Evolutionary conservation across 1,140 invertebrate species (phyloP).

Genomic region (Zaprionus nigranus): DNA sequence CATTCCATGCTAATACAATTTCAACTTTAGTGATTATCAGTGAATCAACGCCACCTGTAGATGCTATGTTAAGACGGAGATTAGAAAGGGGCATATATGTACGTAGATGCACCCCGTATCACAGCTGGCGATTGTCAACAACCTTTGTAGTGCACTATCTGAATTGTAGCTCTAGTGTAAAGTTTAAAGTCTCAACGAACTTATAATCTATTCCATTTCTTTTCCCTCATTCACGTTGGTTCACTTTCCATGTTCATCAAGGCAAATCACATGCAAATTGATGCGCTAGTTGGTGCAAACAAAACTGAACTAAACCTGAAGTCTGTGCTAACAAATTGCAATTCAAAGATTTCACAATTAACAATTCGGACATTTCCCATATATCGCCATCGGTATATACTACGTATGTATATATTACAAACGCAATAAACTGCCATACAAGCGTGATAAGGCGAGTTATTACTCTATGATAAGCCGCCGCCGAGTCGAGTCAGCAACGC

Average conservation of each 20-base stretch:
- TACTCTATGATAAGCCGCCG: conserved; percentile 29
- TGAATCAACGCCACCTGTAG: background rate
- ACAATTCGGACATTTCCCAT: background rate
- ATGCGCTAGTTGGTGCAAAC: background rate
- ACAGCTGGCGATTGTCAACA: background rate
- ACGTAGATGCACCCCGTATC: background rate
- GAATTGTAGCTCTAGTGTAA: background rate
- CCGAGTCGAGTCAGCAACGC: conserved; percentile 2
- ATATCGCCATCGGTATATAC: background rate
- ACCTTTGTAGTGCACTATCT: background rate
- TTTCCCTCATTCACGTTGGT: background rate
- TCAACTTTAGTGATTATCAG: background rate
- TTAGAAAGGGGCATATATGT: background rate
- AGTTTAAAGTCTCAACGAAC: background rate
- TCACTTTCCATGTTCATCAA: background rate
- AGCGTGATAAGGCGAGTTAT: conserved; percentile 20
- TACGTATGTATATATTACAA: background rate
- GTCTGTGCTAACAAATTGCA: background rate
- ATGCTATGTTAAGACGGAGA: background rate
- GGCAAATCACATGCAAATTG: background rate
- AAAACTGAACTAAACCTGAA: background rate
- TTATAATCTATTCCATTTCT: background rate
- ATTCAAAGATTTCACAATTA: background rate
- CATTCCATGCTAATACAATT: background rate
- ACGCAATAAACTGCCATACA: background rate